Conservation (phyloP, 2,888 invertebrate genomes). For the Celastrina argiolus region DNA sequence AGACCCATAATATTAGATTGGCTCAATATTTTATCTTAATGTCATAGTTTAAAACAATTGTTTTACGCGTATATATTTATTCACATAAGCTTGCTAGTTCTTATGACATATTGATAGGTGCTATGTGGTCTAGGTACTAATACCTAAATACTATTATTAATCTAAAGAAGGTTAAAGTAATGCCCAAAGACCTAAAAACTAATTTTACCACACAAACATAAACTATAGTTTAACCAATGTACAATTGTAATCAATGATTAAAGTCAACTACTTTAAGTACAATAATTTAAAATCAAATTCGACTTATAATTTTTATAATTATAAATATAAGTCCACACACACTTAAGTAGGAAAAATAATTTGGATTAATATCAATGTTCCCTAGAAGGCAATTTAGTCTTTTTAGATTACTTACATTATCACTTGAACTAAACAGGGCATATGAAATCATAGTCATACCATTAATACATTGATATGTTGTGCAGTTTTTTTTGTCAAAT, state of each 20-base stretch:
- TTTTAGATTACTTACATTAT: slow-evolving; percentile 1
- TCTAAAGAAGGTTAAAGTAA: neutral
- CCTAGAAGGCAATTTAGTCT: slow-evolving; percentile 16
- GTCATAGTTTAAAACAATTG: neutral
- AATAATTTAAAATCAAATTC: neutral
- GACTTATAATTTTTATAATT: neutral
- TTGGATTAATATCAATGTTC: slow-evolving; percentile 1
- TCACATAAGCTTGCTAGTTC: neutral
- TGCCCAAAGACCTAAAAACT: neutral
- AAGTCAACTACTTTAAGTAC: neutral
- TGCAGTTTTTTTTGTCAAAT: slow-evolving; percentile 35
- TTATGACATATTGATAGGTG: neutral
- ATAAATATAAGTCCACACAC: neutral
- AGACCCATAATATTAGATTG: too few relatives aligned
- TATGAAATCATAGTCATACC: slow-evolving; percentile 37
- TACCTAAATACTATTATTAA: neutral
- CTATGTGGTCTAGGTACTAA: slow-evolving; percentile 3
- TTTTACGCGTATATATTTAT: neutral
- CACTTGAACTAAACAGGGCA: slow-evolving; percentile 9
- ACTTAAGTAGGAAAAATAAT: neutral
- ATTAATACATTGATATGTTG: slow-evolving; percentile 52
- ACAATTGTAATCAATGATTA: neutral
- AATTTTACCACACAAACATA: neutral
- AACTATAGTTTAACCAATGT: neutral
- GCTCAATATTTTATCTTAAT: neutral